Evolutionary conservation across 1,140 invertebrate genomes (phyloP).

Genomic region (Trachymyrmex cornetzi): DNA sequence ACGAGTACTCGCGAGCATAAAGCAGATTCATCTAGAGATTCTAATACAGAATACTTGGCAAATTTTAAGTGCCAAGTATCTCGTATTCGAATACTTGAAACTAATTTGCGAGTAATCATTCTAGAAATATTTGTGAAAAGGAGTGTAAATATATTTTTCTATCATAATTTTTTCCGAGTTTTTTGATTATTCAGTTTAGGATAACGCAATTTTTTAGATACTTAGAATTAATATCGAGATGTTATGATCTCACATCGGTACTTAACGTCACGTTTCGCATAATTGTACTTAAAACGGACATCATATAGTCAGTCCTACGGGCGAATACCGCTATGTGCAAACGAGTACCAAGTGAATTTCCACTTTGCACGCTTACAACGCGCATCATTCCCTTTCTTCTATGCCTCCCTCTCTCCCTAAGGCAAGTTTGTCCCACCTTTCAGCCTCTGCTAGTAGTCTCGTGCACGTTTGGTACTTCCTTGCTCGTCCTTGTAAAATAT

Average conservation of each 20-base stretch:
- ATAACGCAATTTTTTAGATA: background rate
- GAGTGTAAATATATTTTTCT: background rate
- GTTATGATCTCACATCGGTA: background rate
- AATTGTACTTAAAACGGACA: conserved; percentile 40
- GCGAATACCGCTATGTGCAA: conserved; percentile 53
- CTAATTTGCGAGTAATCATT: background rate
- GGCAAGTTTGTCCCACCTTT: conserved; percentile 43
- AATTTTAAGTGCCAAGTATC: background rate
- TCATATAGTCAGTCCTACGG: conserved; percentile 2
- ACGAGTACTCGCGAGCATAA: background rate
- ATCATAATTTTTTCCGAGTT: background rate
- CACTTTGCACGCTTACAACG: conserved; percentile 40
- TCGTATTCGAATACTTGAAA: background rate
- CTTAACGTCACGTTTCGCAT: background rate
- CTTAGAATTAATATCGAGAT: background rate
- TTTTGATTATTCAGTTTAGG: background rate
- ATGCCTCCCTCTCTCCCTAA: conserved; percentile 1
- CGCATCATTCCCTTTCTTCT: conserved; percentile 38
- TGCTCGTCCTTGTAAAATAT: conserved; percentile 24
- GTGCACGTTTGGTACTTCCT: conserved; percentile 28
- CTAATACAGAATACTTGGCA: background rate
- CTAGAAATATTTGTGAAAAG: background rate
- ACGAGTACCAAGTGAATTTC: conserved; percentile 48
- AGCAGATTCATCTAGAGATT: background rate
- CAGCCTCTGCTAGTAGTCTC: conserved; percentile 20